Percentiles rank a stretch among this genome's conserved stretches.
These are phyloP conservation scores for Euthynnus affinis DNA, from an alignment of 2,797 vertebrate species.

Conservation along the genomic window DNA sequence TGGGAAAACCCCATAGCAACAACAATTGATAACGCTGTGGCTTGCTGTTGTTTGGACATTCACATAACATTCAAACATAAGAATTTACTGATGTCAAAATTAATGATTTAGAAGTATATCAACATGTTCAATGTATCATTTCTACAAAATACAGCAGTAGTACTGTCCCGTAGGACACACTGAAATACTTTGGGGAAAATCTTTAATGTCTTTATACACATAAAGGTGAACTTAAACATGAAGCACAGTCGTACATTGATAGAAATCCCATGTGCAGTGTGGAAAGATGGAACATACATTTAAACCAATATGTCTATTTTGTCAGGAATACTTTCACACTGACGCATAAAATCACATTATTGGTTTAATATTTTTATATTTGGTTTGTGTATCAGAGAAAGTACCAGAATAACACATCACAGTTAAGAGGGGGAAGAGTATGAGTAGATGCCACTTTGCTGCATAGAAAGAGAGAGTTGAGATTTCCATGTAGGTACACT, in stretches of 20 bases:
- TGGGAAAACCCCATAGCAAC: not conserved
- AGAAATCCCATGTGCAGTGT: slow-evolving; percentile 7
- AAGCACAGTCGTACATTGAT: not conserved
- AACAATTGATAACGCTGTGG: not conserved
- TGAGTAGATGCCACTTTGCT: slow-evolving; percentile 2
- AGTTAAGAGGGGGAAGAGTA: not conserved
- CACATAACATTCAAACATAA: not conserved
- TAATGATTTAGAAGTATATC: not conserved
- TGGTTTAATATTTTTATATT: slow-evolving; percentile 6
- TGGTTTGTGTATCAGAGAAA: slow-evolving; percentile 27
- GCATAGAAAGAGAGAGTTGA: not conserved
- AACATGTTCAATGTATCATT: not conserved
- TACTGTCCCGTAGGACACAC: not conserved
- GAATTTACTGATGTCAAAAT: not conserved
- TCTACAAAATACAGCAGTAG: slow-evolving; percentile 5
- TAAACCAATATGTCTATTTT: not conserved
- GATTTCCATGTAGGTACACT: not conserved
- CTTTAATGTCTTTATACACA: slow-evolving; percentile 39
- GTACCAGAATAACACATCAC: slow-evolving; percentile 11
- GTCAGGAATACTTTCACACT: not conserved
- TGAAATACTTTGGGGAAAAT: slow-evolving; percentile 26
- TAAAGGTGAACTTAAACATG: slow-evolving; percentile 27
- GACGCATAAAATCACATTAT: not conserved
- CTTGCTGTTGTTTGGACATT: not conserved
- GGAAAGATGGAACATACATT: not conserved